Evolutionary conservation across 1,140 invertebrate species (phyloP), one percentile per base, ranked within the genome.

Genomic region (Drosophila willistoni): DNA sequence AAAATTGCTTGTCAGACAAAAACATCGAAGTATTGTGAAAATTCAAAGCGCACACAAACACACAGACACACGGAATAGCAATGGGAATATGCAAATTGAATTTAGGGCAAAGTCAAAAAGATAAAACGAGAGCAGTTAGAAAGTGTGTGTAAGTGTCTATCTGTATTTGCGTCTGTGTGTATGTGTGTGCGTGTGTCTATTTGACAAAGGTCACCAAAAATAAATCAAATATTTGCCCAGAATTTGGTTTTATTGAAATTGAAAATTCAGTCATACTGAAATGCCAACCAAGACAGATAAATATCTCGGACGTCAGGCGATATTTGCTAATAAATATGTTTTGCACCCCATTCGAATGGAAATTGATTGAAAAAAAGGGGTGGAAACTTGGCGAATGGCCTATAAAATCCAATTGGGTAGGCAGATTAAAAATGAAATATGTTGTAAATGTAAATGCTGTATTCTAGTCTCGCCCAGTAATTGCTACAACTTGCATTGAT

Each of bases 151-250:
- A 64, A 74, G 65, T 62, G 36, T 68, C 19, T 39, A 42, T 14
- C 41, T 79, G 13, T 25, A 25, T 25, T 4, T 25, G 22, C 1
- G 19, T 1, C 19, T 19, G 19, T 19, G 19, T 19, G 19, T 63
- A 55, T 72, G 7, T 41, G 51, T 66, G 51, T 64, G 19, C n/a
- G n/a, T 51, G 73, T 60, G 64, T 81, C 68, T 79, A 63, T 77
- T 87, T 86, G 83, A 87, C 72, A 86, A 86, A 86, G 83, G 83
- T 86, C 83, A 87, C 68, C 73, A 62, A 79, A 86, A 87, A 87
- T 83, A 87, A 86, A 86, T 87, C 83, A 86, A 86, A 86, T 86
- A 87, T 86, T 86, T 82, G 77, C 79, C 65, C 72, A 74, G 70
- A 72, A 68, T 79, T 83, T 70, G 72, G 76, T 77, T 82, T 76